Conservation (phyloP, 2,888 invertebrate genomes). For the Tineola bisselliella region DNA sequence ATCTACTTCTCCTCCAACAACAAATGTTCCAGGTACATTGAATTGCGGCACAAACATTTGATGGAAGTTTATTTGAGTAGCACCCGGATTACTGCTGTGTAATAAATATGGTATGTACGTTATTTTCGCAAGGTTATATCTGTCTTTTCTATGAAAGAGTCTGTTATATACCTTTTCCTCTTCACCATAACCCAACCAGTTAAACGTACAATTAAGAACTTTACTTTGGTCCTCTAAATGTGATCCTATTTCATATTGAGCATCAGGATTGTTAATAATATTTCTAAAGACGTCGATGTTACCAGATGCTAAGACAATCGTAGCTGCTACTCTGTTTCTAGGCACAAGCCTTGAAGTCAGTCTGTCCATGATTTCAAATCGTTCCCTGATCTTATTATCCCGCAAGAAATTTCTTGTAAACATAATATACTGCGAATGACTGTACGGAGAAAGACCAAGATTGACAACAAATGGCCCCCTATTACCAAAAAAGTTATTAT, state of each 20-base stretch:
- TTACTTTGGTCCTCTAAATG: conserved; percentile 95
- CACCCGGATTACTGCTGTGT: conserved; percentile 89
- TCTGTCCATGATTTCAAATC: conserved; percentile 76
- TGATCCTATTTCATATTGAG: conserved; percentile 94
- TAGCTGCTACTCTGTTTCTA: conserved; percentile 91
- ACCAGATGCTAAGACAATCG: conserved; percentile 89
- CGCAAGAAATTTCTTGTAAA: conserved; percentile 90
- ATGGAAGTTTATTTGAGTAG: conserved; percentile 81
- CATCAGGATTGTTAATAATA: conserved; percentile 89
- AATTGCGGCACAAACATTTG: conserved; percentile 84
- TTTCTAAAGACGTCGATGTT: conserved; percentile 91
- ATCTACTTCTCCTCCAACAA: conserved; percentile 92
- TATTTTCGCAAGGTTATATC: conserved; percentile 94
- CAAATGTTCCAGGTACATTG: conserved; percentile 72
- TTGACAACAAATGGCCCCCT: conserved; percentile 88
- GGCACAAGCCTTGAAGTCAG: conserved; percentile 81
- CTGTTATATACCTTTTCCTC: conserved; percentile 79
- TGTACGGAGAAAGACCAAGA: conserved; percentile 88
- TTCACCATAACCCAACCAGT: conserved; percentile 87
- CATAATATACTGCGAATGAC: conserved; percentile 79
- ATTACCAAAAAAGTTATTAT: conserved; percentile 92
- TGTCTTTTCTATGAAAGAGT: conserved; percentile 86
- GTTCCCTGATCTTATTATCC: conserved; percentile 86
- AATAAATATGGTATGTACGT: conserved; percentile 90
- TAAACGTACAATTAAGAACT: conserved; percentile 91